A percentile compares a stretch with the other conserved stretches of the same genome.
Conservation (phyloP, 2,113 vertebrate genomes). For the Empidonax traillii region DNA sequence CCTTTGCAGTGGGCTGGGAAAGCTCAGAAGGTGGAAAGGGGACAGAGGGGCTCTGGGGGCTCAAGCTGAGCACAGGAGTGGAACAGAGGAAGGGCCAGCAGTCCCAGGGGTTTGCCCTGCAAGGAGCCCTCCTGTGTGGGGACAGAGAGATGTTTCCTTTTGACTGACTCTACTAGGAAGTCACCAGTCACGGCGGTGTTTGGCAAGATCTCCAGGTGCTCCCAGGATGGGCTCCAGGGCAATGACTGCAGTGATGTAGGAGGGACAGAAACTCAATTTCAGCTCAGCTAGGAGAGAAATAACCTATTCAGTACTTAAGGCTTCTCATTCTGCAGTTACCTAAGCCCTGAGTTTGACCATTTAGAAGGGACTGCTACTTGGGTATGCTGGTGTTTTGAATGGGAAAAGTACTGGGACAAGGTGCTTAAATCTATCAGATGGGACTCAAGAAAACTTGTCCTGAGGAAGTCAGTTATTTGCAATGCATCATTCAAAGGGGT, state of each 20-base stretch:
- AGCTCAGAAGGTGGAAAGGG: neutral
- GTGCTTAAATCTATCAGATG: neutral
- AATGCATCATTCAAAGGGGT: neutral
- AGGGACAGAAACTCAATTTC: neutral
- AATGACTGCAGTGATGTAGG: accelerated
- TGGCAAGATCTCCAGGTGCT: neutral
- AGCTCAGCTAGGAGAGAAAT: neutral
- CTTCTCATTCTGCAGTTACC: neutral
- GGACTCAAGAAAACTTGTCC: neutral
- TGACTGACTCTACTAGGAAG: accelerated
- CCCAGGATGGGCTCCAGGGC: neutral
- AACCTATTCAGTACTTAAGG: neutral
- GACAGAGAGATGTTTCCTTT: neutral
- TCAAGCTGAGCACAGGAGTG: accelerated
- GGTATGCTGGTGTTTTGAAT: neutral
- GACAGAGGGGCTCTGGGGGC: accelerated
- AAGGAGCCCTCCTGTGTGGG: neutral
- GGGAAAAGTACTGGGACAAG: neutral
- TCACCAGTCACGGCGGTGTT: accelerated
- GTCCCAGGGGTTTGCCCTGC: neutral
- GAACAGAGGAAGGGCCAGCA: neutral
- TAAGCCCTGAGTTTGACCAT: neutral
- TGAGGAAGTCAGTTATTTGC: neutral
- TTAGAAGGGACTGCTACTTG: neutral
- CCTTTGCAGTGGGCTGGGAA: neutral